Conservation (phyloP, 2,797 vertebrate genomes). For the Emys orbicularis region DNA sequence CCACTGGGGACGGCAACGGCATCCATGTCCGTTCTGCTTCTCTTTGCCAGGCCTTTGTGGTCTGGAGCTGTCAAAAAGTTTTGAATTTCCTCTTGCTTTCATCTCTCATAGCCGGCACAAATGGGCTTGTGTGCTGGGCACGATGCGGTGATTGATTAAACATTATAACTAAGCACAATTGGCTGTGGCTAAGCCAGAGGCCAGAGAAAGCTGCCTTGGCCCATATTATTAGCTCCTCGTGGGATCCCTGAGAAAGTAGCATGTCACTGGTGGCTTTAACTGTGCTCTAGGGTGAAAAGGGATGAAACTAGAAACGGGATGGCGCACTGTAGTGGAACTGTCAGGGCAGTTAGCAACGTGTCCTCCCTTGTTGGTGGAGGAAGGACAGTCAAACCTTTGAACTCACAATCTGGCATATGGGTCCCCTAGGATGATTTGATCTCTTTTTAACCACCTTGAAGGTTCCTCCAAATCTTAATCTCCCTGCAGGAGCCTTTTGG, state of each 20-base stretch:
- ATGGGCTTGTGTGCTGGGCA: too few relatives aligned
- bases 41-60: too few relatives aligned
- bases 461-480: not conserved
- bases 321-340: not conserved
- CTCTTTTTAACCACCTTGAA: not conserved
- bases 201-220: not conserved
- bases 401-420: not conserved
- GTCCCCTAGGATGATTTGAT: not conserved
- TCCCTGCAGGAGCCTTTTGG: not conserved
- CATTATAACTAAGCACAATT: too few relatives aligned
- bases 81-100: too few relatives aligned
- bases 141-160: too few relatives aligned
- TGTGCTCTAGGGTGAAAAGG: not conserved
- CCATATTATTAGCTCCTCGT: not conserved
- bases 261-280: not conserved
- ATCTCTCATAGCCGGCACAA: too few relatives aligned
- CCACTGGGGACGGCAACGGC: not conserved
- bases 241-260: not conserved
- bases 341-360: not conserved
- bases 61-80: not conserved
- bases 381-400: not conserved
- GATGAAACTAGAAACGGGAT: not conserved
- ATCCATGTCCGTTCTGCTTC: too few relatives aligned
- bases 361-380: too few relatives aligned
- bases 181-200: too few relatives aligned